A percentile compares a stretch with the other conserved stretches of the same genome.
phyloP scores from a whole-genome alignment of 2,888 invertebrate species.

The Luperina nickerlii region DNA sequence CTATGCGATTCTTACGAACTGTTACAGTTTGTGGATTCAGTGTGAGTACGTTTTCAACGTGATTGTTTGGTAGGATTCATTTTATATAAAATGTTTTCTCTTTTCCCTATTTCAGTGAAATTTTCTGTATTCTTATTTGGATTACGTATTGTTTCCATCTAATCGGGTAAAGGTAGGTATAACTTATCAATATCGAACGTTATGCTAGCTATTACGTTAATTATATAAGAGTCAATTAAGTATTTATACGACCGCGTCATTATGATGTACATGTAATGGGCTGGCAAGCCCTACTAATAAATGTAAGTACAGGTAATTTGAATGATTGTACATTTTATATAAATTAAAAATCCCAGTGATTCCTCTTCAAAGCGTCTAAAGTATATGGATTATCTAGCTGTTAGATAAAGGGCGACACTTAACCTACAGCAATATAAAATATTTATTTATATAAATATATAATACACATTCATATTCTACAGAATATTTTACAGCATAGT shows the following conservation, averaged over 20 bases:
- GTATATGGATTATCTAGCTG: neutral
- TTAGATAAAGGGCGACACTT: slow-evolving; percentile 15
- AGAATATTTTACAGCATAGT: slow-evolving; percentile 29
- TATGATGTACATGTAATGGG: neutral
- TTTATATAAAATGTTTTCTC: slow-evolving; percentile 34
- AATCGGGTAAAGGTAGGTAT: too few species aligned
- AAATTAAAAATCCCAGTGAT: slow-evolving; percentile 3
- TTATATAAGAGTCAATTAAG: neutral
- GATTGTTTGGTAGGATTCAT: slow-evolving; percentile 36
- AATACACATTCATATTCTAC: slow-evolving; percentile 3
- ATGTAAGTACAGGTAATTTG: neutral
- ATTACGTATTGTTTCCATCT: too few species aligned
- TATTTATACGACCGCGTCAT: neutral
- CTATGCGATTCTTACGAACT: slow-evolving; percentile 21
- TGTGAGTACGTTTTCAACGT: slow-evolving; percentile 26
- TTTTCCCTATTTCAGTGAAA: slow-evolving; percentile 13
- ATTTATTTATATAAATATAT: slow-evolving; percentile 15
- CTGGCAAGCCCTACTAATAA: slow-evolving; percentile 6
- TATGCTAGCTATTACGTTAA: neutral
- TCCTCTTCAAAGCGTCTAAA: slow-evolving; percentile 13
- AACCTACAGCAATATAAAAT: slow-evolving; percentile 14
- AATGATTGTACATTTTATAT: slow-evolving; percentile 7
- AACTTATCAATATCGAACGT: neutral
- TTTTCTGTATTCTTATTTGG: neutral
- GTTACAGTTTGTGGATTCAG: slow-evolving; percentile 44